Conservation (phyloP, 2,113 vertebrate species). For the Lepus europaeus region DNA sequence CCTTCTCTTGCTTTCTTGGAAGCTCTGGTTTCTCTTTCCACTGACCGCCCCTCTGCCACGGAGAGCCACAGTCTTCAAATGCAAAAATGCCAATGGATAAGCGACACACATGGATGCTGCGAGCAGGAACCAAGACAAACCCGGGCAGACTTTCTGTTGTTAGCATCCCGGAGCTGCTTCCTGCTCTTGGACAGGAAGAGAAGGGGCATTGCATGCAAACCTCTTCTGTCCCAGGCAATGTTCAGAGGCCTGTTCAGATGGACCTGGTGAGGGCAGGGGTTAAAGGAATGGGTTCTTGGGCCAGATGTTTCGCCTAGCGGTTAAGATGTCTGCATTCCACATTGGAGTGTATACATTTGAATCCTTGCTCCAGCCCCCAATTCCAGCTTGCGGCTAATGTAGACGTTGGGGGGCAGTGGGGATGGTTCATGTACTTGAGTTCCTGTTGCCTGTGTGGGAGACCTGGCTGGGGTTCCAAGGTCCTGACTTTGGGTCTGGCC, state of each 20-base stretch:
- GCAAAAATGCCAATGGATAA: background rate
- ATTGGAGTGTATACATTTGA: no score
- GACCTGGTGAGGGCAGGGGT: background rate
- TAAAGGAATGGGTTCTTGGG: background rate
- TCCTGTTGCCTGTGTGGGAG: no score
- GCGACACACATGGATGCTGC: background rate
- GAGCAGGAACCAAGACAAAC: background rate
- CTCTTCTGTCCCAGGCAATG: background rate
- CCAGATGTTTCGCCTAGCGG: no score
- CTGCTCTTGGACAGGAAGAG: background rate
- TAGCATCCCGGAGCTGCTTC: background rate
- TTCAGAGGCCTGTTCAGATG: background rate
- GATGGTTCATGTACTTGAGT: no score
- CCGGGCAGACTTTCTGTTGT: rapidly evolving
- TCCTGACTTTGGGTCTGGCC: no score
- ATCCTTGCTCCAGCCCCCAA: no score
- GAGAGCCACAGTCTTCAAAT: background rate
- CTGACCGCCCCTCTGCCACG: rapidly evolving
- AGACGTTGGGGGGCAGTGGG: no score
- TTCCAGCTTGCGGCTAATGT: no score
- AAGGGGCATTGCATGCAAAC: background rate
- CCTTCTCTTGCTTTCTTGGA: background rate
- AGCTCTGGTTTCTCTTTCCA: background rate
- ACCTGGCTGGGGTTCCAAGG: no score
- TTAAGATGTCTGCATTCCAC: no score